Evolutionary conservation across 2,797 vertebrate species (phyloP).

Genomic region (Karalla daura): DNA sequence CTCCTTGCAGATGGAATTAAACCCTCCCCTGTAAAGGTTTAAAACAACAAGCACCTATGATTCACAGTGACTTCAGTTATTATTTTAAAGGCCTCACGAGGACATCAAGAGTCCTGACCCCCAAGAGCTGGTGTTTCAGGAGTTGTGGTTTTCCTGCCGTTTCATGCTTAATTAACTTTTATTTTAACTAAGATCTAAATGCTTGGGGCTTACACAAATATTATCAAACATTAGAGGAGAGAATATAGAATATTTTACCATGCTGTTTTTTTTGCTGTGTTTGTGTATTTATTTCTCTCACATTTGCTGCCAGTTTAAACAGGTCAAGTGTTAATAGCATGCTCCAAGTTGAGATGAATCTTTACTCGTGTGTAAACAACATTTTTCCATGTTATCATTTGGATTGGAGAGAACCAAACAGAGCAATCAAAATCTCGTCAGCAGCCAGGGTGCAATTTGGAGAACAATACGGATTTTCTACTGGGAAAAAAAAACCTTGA

Average conservation of each 20-base stretch:
- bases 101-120: slow-evolving; percentile 47
- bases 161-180: slow-evolving; percentile 22
- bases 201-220: slow-evolving; percentile 10
- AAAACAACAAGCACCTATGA: slow-evolving; percentile 18
- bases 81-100: slow-evolving; percentile 21
- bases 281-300: neutral
- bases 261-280: no score
- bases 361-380: neutral
- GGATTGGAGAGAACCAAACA: no score
- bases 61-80: neutral
- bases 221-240: neutral
- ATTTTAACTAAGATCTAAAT: slow-evolving; percentile 5
- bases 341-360: neutral
- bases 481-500: neutral
- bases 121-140: neutral
- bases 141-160: slow-evolving; percentile 34
- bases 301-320: neutral
- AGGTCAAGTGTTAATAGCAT: neutral
- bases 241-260: neutral
- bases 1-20: neutral
- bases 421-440: no score
- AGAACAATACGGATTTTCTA: neutral
- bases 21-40: neutral
- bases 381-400: neutral
- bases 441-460: no score